These are phyloP conservation scores for Epinephelus lanceolatus DNA, from an alignment of 2,113 vertebrate species.

Conservation along the genomic window DNA sequence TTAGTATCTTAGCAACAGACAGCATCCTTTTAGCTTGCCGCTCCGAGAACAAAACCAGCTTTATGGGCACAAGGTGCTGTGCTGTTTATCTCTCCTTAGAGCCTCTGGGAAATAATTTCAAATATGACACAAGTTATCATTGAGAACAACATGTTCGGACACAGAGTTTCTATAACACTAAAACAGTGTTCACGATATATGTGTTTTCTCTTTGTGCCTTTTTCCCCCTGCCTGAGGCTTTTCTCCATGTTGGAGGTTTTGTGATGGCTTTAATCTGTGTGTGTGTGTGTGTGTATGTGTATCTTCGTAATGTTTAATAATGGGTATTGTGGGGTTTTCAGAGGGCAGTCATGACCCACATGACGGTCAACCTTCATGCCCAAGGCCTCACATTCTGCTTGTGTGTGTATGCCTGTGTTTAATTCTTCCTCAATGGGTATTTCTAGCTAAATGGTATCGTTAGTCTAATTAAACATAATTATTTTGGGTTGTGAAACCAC, in stretches of 20 bases:
- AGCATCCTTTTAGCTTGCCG: slow-evolving; percentile 65
- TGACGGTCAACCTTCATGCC: neutral
- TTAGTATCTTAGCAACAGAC: slow-evolving; percentile 87
- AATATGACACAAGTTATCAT: neutral
- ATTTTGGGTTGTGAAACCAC: neutral
- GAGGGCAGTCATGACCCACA: neutral
- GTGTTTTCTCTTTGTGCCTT: slow-evolving; percentile 14
- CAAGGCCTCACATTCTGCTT: neutral
- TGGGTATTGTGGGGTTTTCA: neutral
- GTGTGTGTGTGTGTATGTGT: neutral
- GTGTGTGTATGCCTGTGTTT: slow-evolving; percentile 26
- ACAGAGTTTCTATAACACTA: neutral
- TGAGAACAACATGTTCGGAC: neutral
- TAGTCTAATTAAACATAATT: slow-evolving; percentile 18
- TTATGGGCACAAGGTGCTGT: slow-evolving; percentile 36
- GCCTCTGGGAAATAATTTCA: neutral
- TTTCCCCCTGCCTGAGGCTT: neutral
- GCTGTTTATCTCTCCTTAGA: slow-evolving; percentile 32
- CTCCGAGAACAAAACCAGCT: slow-evolving; percentile 58
- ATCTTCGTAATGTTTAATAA: neutral
- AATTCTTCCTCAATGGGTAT: slow-evolving; percentile 24
- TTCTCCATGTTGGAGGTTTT: slow-evolving; percentile 25
- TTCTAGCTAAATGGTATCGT: slow-evolving; percentile 6
- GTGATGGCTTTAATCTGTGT: slow-evolving; percentile 9
- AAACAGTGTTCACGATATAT: neutral